Conservation (phyloP, 2,888 invertebrate genomes). For the Ormia ochracea region DNA sequence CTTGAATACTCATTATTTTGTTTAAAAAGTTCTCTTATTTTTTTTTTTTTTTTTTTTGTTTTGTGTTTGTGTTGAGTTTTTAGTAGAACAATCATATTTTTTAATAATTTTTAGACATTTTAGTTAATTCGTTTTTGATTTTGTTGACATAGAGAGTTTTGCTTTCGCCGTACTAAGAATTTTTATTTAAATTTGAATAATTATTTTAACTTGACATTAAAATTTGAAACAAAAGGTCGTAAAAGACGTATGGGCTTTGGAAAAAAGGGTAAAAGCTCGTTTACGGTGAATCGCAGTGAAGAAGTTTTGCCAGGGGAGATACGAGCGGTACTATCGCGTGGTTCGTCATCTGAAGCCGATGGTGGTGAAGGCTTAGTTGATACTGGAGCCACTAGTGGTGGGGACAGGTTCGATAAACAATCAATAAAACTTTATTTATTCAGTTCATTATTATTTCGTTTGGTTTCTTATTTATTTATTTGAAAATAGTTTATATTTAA, state of each 20-base stretch:
- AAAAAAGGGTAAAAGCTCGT: slow-evolving; percentile 95
- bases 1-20: slow-evolving; percentile 26
- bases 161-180: slow-evolving; percentile 43
- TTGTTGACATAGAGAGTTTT: slow-evolving; percentile 22
- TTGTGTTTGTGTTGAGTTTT: no score
- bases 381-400: slow-evolving; percentile 74
- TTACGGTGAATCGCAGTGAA: slow-evolving; percentile 98
- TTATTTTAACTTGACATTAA: slow-evolving; percentile 50
- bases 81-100: slow-evolving; percentile 31
- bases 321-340: slow-evolving; percentile 82
- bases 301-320: slow-evolving; percentile 94
- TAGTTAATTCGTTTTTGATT: slow-evolving; percentile 25
- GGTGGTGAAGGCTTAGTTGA: slow-evolving; percentile 89
- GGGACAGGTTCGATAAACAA: slow-evolving; percentile 85
- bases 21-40: background rate
- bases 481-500: slow-evolving; percentile 17
- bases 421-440: slow-evolving; percentile 42
- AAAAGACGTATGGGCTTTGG: slow-evolving; percentile 97
- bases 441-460: slow-evolving; percentile 47
- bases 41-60: slow-evolving; percentile 2
- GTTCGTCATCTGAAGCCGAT: slow-evolving; percentile 95
- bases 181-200: slow-evolving; percentile 62
- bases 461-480: slow-evolving; percentile 62
- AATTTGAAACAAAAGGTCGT: slow-evolving; percentile 81
- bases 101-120: slow-evolving; percentile 24